These are phyloP conservation scores for Myzus persicae DNA, from an alignment of 1,140 invertebrate genomes.

Conservation along the genomic window DNA sequence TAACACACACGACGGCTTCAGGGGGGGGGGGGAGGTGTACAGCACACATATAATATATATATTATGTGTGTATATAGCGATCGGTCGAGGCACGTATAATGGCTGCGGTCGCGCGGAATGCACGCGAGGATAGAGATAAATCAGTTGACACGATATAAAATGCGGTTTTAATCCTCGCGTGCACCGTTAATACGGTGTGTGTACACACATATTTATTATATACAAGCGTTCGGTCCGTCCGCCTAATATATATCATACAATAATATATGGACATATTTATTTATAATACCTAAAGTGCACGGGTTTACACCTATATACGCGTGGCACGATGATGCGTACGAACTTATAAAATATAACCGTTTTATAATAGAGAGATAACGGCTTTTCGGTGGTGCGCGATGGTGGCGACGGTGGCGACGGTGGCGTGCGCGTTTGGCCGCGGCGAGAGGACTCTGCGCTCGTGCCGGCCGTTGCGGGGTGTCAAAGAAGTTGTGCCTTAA, in stretches of 20 bases:
- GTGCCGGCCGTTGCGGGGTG: not conserved
- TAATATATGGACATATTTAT: not conserved
- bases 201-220: not conserved
- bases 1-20: not conserved
- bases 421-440: not conserved
- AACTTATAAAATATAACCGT: constrained; percentile 13
- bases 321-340: not conserved
- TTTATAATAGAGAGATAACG: constrained; percentile 16
- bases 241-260: too few species aligned
- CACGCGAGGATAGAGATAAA: not conserved
- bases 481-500: not conserved
- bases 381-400: not conserved
- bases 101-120: not conserved
- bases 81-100: not conserved
- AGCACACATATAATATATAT: not conserved
- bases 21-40: not conserved
- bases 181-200: not conserved
- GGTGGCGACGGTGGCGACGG: not conserved
- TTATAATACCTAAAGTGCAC: not conserved
- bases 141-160: constrained; percentile 28
- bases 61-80: not conserved
- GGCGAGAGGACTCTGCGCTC: not conserved
- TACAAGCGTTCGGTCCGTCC: not conserved
- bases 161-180: constrained; percentile 37
- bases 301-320: not conserved